phyloP scores from a whole-genome alignment of 2,888 invertebrate species.

The Idaea aversata region DNA sequence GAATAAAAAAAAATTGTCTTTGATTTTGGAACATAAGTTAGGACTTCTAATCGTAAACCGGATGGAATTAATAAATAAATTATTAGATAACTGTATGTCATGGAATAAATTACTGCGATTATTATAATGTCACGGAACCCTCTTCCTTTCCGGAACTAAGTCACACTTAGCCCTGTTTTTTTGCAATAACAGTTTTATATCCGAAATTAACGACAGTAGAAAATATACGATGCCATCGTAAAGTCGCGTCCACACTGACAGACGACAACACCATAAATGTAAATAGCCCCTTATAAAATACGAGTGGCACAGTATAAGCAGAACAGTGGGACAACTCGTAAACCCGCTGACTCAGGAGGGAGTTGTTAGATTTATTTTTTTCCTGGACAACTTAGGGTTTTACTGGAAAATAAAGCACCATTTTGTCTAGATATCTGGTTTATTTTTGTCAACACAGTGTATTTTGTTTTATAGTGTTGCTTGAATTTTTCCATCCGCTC shows the following conservation, averaged over 20 bases:
- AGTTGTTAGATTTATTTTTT: not conserved
- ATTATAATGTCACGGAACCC: not conserved
- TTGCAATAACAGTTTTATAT: not conserved
- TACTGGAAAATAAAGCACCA: not conserved
- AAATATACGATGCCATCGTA: not conserved
- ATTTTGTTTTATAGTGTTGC: not conserved
- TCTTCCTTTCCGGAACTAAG: not conserved
- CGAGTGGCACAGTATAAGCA: not conserved
- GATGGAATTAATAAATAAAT: not conserved
- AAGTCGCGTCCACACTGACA: constrained; percentile 1
- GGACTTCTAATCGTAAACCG: too few relatives aligned
- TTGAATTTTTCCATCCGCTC: not conserved
- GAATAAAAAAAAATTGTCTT: too few relatives aligned
- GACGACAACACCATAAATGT: constrained; percentile 1
- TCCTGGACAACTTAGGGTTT: not conserved
- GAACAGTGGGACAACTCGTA: not conserved
- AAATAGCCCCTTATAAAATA: constrained; percentile 1
- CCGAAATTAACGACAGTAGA: constrained; percentile 1
- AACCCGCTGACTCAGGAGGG: not conserved
- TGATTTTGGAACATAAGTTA: too few relatives aligned
- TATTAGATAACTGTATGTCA: not conserved
- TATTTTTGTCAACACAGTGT: not conserved
- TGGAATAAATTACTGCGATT: not conserved
- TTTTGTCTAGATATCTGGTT: not conserved
- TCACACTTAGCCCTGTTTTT: not conserved